These are phyloP conservation scores for Propsilocerus akamusi DNA, from an alignment of 1,140 invertebrate genomes.

Conservation along the genomic window DNA sequence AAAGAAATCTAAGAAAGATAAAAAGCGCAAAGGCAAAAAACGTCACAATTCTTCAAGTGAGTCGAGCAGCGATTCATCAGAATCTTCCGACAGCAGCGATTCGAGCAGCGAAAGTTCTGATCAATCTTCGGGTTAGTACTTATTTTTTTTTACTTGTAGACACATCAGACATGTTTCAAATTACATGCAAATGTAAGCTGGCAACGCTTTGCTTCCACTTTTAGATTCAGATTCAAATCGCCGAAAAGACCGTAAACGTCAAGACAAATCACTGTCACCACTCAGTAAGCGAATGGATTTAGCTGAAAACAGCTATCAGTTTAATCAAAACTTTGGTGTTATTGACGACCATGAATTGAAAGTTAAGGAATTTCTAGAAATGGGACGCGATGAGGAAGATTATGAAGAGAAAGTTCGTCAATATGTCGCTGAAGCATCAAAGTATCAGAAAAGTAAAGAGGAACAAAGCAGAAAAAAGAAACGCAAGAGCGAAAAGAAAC, in stretches of 20 bases:
- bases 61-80: slow-evolving; percentile 39
- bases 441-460: slow-evolving; percentile 57
- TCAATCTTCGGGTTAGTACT: slow-evolving; percentile 28
- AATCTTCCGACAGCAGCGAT: slow-evolving; percentile 36
- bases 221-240: slow-evolving; percentile 30
- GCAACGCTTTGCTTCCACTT: slow-evolving; percentile 8
- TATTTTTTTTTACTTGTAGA: background rate
- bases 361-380: slow-evolving; percentile 53
- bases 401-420: slow-evolving; percentile 68
- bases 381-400: slow-evolving; percentile 63
- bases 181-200: slow-evolving; percentile 1
- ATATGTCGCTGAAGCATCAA: slow-evolving; percentile 58
- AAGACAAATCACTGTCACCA: slow-evolving; percentile 57
- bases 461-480: slow-evolving; percentile 54
- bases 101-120: slow-evolving; percentile 35
- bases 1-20: slow-evolving; percentile 53
- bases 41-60: slow-evolving; percentile 43
- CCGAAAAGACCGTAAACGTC: slow-evolving; percentile 36
- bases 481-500: slow-evolving; percentile 37
- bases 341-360: slow-evolving; percentile 35
- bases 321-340: slow-evolving; percentile 29
- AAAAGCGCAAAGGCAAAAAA: slow-evolving; percentile 47
- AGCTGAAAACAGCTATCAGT: slow-evolving; percentile 34
- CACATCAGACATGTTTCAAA: background rate
- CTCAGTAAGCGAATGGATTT: slow-evolving; percentile 60